phyloP scores from a whole-genome alignment of 2,797 vertebrate genomes.

The Aphelocoma californica region DNA sequence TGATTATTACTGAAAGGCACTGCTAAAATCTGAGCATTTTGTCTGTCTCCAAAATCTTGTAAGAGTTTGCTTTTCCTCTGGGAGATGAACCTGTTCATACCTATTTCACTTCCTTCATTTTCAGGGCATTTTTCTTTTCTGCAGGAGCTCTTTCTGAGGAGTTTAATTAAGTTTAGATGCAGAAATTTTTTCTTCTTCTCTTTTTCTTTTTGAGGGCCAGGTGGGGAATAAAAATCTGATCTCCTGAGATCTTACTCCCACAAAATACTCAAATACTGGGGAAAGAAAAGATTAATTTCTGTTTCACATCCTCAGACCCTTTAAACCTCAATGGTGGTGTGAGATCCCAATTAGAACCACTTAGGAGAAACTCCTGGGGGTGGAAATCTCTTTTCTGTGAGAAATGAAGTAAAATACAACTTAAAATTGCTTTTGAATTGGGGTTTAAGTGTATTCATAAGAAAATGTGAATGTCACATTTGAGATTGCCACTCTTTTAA shows the following conservation, averaged over 20 bases:
- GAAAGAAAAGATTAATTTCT: background rate
- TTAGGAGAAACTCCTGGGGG: background rate
- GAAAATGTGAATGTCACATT: background rate
- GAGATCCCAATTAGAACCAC: background rate
- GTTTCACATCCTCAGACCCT: background rate
- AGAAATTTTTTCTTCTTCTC: background rate
- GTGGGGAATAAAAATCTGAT: slow-evolving; percentile 56
- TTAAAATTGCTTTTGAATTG: background rate
- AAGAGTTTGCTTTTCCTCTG: slow-evolving; percentile 13
- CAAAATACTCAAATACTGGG: background rate
- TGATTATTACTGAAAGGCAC: background rate
- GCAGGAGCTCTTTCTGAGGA: slow-evolving; percentile 21
- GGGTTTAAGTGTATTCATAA: background rate
- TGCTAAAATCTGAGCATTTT: background rate
- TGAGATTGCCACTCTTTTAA: background rate
- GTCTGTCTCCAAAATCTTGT: background rate
- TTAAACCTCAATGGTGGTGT: background rate
- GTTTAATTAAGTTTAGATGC: slow-evolving; percentile 17
- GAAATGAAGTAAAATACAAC: background rate
- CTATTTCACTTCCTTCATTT: slow-evolving; percentile 26
- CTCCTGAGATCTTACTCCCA: background rate
- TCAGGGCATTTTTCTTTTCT: slow-evolving; percentile 22
- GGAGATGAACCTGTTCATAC: slow-evolving; percentile 13
- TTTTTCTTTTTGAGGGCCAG: slow-evolving; percentile 1
- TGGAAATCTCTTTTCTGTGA: background rate